Base-by-base conservation (phyloP, 2,888 invertebrate species). In the Apeira syringaria region DNA sequence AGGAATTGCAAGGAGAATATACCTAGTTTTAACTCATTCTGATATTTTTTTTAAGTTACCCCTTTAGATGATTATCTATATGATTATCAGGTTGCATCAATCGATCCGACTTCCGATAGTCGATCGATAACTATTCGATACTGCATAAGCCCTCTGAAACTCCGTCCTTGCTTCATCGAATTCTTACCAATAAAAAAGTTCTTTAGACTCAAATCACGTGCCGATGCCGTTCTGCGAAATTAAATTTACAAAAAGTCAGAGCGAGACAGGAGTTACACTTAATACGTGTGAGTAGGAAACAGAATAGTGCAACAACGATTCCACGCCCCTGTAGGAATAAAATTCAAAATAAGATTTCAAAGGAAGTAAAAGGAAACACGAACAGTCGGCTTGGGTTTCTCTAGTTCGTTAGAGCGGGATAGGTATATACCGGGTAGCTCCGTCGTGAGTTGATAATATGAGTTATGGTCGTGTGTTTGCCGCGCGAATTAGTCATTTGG, bases 281-380 rank as follows among this genome's bases (percentile, higher is more conserved):
- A 56, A 64, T 63, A 68, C 60, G 83, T 73, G 74, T 63, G 80
- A 86, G 90, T 69, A 79, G 74, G 91, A 84, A 81, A 81, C 83
- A 85, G 76, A 85, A 81, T 89, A 89, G 7, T 91, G 91, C 91
- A 91, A 91, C 91, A 87, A 75, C 78, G 84, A 87, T 84, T 88
- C 82, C 87, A 84, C 90, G 90, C 91, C 91, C 90, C 88, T 82
- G 79, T 74, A 73, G 76, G 81, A 85, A 85, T 86, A 86, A 86
- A 87, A 83, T 85, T 86, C 82, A 83, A 87, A 89, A 88, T 87
- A 88, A 88, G 86, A 87, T 85, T 88, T 86, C 82, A 80, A 86
- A 84, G 79, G 80, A 82, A 77, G 78, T 76, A 86, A 85, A 88
- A 85, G 79, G 83, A 84, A 84, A 85, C 87, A 84, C 80, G 84